Base-by-base conservation (phyloP, 2,113 vertebrate species). In the Ranitomeya imitator region DNA sequence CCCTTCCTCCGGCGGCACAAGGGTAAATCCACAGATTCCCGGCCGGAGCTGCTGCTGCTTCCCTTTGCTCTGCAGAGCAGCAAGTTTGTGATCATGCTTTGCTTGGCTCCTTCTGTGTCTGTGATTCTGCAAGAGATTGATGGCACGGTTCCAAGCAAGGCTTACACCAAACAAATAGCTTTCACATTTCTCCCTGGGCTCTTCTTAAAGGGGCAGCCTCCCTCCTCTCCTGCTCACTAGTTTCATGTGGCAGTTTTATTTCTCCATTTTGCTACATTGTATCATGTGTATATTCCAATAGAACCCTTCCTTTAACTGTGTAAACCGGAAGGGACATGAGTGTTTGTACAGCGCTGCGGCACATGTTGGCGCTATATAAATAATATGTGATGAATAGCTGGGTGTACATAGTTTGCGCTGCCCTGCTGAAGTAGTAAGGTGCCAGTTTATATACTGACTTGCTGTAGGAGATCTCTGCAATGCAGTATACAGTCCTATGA, bases 151-250 rank as follows among this genome's bases (percentile, higher is more conserved):
- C 87, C 87, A 88, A 63, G 59, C 81, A 54, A 88, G 86, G 79
- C 86, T 84, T 84, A 73, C 87, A 88, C 87, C 87, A 78, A 88
- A 84, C 87, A 88, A 83, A 83, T 84, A 77, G 87, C 87, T 88
- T 78, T 82, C 81, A 88, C 87, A 88, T 84, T 88, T 77, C 87
- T 88, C 60, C 79, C 87, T 88, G 80, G 76, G 81, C 87, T 84
- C 23, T 14, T 67, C 87, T 88, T 88, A 88, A 88, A 88, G 87
- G 73, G 81, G 51, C 87, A 84, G n/a, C 9, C 55, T 65, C 61
- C 9, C 55, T 65, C 61, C 45, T 69, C n/a, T 83, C 60, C 67
- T 23, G 11, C 7, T 73, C 12, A 1, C 31, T 13, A 0, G 2
- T 14, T 51, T 61, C 37, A 63, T 12, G 19, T 55, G 16, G 63